Evolutionary conservation across 2,797 vertebrate species (phyloP).

Genomic region (Tiaroga cobitis): DNA sequence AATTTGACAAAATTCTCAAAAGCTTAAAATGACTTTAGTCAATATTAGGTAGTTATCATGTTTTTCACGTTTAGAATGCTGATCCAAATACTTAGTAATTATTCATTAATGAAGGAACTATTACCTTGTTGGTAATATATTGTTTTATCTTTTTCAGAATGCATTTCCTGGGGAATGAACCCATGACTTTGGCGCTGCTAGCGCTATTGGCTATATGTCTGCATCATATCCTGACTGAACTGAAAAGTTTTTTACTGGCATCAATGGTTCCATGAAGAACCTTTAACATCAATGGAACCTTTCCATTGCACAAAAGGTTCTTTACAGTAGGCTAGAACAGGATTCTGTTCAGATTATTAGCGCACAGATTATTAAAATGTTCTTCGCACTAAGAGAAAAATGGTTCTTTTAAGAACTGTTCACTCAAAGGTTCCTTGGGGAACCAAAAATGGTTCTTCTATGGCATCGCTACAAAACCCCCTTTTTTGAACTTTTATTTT

Average conservation of each 20-base stretch:
- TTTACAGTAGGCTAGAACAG: background rate
- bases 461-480: background rate
- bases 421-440: background rate
- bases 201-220: background rate
- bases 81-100: too few relatives aligned
- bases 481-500: background rate
- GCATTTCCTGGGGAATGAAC: conserved; percentile 2
- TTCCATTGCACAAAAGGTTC: background rate
- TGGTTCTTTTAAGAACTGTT: background rate
- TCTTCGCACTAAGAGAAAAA: background rate
- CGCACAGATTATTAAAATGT: background rate
- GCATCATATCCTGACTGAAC: conserved; percentile 15
- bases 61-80: too few relatives aligned
- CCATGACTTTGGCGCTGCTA: background rate
- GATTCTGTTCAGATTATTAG: too few relatives aligned
- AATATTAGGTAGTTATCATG: too few relatives aligned
- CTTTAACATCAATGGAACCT: background rate
- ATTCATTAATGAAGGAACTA: too few relatives aligned
- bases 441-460: background rate
- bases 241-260: background rate
- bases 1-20: too few relatives aligned
- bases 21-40: too few relatives aligned
- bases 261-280: background rate
- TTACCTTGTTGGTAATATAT: too few relatives aligned
- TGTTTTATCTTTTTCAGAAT: background rate